Evolutionary conservation across 2,888 invertebrate species (phyloP), one percentile per base, ranked within the genome.

Genomic region (Polymixis flavicincta): DNA sequence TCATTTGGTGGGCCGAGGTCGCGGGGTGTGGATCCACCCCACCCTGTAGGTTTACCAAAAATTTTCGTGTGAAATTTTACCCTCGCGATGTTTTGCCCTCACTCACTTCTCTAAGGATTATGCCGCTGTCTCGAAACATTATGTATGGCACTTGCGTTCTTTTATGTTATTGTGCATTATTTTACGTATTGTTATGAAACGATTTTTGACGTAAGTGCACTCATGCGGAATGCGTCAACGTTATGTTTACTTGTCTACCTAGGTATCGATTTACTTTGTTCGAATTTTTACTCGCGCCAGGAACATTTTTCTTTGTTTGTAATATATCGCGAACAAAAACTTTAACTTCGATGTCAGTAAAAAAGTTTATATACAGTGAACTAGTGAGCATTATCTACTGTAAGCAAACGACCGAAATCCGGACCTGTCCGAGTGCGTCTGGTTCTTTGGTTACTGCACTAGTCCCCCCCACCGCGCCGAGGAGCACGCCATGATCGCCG

Each of bases 1-100:
- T 92, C 92, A 91, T 92, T 91, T 90, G 82, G 84, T 83, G 83
- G 88, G 88, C 84, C 89, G 88, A 88, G 86, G 86, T 80, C 87
- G 87, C 63, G 84, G 87, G 87, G 83, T 57, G 76, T 67, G 72
- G 71, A 66, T 63, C 74, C 84, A 69, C 75, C 87, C 88, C 84
- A 65, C 84, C 80, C 83, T 67, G 80, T 87, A 87, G 87, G 88
- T 83, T 87, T 80, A 89, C 89, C 88, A 85, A 83, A 80, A 85
- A 84, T 81, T 84, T 85, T 87, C 79, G 85, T 84, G 84, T 82
- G 86, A 89, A 89, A 88, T 84, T 88, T 82, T 79, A 83, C 76
- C 83, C 82, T 72, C 79, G 72, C 75, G 65, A 81, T 84, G 71
- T 80, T 82, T 83, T 71, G 68, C 64, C 77, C 78, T 60, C 78